Evolutionary conservation across 2,797 vertebrate species (phyloP).

Genomic region (Picus viridis): DNA sequence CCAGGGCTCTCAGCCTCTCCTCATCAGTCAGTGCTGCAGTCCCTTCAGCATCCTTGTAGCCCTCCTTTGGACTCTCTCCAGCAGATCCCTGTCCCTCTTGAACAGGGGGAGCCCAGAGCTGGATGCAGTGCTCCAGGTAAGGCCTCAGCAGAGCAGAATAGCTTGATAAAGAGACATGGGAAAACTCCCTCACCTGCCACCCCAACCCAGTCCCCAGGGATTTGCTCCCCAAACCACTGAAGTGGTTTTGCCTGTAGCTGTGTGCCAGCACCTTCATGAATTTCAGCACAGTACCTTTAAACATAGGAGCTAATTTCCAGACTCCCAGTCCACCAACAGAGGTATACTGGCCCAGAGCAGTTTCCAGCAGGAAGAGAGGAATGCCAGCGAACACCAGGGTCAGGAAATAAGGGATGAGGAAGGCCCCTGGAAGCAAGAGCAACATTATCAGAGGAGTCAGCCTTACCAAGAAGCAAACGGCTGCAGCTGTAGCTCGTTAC

Average conservation of each 20-base stretch:
- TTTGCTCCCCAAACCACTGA: background rate
- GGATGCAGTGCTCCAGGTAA: too few relatives aligned
- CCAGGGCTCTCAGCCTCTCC: too few relatives aligned
- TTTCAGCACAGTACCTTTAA: slow-evolving; percentile 85
- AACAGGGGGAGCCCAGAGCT: too few relatives aligned
- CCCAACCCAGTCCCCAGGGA: background rate
- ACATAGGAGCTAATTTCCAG: slow-evolving; percentile 93
- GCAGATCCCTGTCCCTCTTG: too few relatives aligned
- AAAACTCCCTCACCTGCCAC: background rate
- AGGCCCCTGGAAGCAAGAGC: slow-evolving; percentile 82
- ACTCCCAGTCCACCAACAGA: slow-evolving; percentile 90
- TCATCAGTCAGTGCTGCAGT: too few relatives aligned
- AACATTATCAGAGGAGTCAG: background rate
- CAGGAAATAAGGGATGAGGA: slow-evolving; percentile 91
- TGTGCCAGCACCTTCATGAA: fast-evolving
- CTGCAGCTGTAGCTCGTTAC: background rate
- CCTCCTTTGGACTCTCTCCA: too few relatives aligned
- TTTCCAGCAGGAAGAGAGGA: slow-evolving; percentile 92
- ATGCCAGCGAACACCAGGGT: slow-evolving; percentile 93
- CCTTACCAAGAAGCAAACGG: background rate
- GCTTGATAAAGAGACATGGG: background rate
- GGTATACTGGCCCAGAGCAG: slow-evolving; percentile 89
- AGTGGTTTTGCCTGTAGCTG: background rate
- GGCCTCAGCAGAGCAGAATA: too few relatives aligned
- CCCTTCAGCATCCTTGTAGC: too few relatives aligned